Conservation (phyloP, 2,888 invertebrate species). For the Diachrysia chrysitis region DNA sequence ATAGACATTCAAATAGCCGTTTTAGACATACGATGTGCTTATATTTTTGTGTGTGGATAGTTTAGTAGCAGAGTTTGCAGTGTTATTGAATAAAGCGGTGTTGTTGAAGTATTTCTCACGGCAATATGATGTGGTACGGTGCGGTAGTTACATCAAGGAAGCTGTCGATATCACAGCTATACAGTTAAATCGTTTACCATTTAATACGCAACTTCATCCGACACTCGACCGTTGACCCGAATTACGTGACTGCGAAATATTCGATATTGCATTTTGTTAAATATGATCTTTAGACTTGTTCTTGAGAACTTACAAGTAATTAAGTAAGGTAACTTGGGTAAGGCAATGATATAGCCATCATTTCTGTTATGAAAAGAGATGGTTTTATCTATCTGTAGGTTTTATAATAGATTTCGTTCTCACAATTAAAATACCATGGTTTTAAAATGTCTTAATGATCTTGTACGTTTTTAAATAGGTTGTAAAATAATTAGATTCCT, state of each 20-base stretch:
- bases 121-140: constrained; percentile 48
- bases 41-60: no score
- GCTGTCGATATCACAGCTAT: constrained; percentile 45
- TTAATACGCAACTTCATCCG: constrained; percentile 62
- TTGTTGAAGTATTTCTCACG: constrained; percentile 45
- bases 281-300: neutral
- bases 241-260: constrained; percentile 52
- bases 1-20: no score
- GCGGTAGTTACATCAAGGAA: constrained; percentile 51
- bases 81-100: constrained; percentile 17
- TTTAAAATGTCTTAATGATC: no score
- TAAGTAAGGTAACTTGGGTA: neutral
- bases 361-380: no score
- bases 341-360: no score
- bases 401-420: no score
- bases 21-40: no score
- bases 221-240: constrained; percentile 55
- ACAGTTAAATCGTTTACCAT: constrained; percentile 58
- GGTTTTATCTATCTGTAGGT: no score
- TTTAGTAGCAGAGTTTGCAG: constrained; percentile 19
- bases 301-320: neutral
- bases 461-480: no score
- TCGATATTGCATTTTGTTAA: constrained; percentile 27
- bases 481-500: no score
- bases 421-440: no score